Base-by-base conservation (phyloP, 2,113 vertebrate genomes). In the Puffinus mauretanicus region DNA sequence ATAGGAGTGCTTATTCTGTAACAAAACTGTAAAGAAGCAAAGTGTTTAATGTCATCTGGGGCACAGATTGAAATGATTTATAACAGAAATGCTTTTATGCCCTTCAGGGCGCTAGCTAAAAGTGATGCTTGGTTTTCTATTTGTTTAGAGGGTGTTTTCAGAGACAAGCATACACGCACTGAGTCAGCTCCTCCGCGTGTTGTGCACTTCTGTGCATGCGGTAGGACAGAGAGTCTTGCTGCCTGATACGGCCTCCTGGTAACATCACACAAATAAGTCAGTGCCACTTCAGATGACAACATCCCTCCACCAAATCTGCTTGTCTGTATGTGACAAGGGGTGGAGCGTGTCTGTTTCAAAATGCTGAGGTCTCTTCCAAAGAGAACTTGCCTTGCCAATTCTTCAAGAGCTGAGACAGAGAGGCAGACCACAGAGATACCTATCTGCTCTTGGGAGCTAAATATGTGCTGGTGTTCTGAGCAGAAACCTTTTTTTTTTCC, bases 41-140 rank as follows among this genome's bases (percentile, higher is more conserved):
- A 96, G 66, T 87, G 91, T 91, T 97, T 95, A 89, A 95, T 93
- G 94, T 82, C 95, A 95, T 76, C 46, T 91, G 81, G 89, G 93
- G 89, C 87, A 93, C 32, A 42, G 66, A 89, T 72, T 89, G 86
- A 80, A 94, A 82, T 93, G 66, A 89, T 94, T 96, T 95, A 40
- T 73, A 93, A 80, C 84, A 90, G 60, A 82, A 93, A 87, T 57
- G 78, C 58, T 93, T 94, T 82, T 62, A 36, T 91, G 84, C 78
- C 84, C 81, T 94, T 78, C 29, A 26, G 85, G 89, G 70, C 81
- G 62, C 65, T 26, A 65, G 81, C 71, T 89, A 72, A 84, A 93
- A 91, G 65, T 7, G 30, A 36, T 73, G 78, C 47, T 24, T 64
- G n/a, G 24, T 38, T 87, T 80, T 42, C 78, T 87, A 0, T 93